These are phyloP conservation scores for Notocelia uddmanniana DNA, from an alignment of 2,888 invertebrate genomes.

Conservation along the genomic window DNA sequence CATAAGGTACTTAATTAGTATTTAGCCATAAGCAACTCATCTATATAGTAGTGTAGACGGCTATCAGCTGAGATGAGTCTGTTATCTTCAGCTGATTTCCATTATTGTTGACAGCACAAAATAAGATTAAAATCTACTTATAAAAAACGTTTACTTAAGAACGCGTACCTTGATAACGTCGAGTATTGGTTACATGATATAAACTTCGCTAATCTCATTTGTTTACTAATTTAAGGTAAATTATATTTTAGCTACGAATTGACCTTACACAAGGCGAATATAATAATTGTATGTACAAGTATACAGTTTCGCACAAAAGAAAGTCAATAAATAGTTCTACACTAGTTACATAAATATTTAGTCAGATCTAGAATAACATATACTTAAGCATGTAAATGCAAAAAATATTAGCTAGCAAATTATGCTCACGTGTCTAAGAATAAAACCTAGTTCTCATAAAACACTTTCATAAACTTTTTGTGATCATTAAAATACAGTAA, in stretches of 20 bases:
- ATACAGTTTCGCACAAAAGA: constrained; percentile 19
- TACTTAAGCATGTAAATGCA: constrained; percentile 20
- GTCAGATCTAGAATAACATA: constrained; percentile 11
- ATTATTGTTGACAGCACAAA: constrained; percentile 46
- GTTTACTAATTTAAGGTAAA: constrained; percentile 36
- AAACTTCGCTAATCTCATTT: constrained; percentile 40
- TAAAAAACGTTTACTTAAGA: constrained; percentile 35
- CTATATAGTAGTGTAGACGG: no score
- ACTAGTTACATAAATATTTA: constrained; percentile 7
- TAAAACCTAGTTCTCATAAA: constrained; percentile 28
- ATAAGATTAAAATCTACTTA: constrained; percentile 28
- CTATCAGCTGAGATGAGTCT: neutral
- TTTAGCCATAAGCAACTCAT: no score
- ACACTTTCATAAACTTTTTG: constrained; percentile 33
- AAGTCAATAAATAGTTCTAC: constrained; percentile 11
- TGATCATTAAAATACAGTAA: constrained; percentile 27
- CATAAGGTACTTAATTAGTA: no score
- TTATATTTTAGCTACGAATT: constrained; percentile 42
- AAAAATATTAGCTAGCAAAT: constrained; percentile 30
- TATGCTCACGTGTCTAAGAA: neutral
- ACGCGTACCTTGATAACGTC: constrained; percentile 33
- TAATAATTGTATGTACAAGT: constrained; percentile 37
- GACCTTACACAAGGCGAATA: constrained; percentile 41
- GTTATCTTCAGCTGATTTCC: constrained; percentile 5
- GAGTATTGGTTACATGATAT: constrained; percentile 42